phyloP scores from a whole-genome alignment of 2,888 invertebrate species.

The Cheilosia scutellata region DNA sequence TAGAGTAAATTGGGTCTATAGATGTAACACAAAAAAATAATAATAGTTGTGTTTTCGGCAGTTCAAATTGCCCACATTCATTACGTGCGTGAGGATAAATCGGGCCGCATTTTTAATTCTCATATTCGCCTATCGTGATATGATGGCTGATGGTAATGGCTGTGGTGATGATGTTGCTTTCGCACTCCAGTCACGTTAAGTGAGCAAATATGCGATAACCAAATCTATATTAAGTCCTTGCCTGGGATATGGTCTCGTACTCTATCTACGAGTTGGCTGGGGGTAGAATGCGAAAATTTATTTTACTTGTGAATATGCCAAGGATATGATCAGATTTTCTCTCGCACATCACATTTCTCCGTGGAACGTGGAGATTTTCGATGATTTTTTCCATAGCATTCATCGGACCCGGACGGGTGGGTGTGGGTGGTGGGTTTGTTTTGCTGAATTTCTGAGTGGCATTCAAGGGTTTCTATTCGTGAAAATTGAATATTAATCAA shows the following conservation, averaged over 20 bases:
- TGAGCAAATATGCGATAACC: slow-evolving; percentile 71
- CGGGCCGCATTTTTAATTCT: slow-evolving; percentile 72
- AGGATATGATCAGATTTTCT: slow-evolving; percentile 66
- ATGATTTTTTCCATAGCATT: slow-evolving; percentile 37
- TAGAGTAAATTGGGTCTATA: slow-evolving; percentile 1
- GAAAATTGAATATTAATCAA: slow-evolving; percentile 74
- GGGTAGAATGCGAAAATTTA: slow-evolving; percentile 64
- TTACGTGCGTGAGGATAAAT: slow-evolving; percentile 75
- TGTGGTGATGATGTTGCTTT: slow-evolving; percentile 65
- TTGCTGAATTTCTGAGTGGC: slow-evolving; percentile 9
- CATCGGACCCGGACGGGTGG: not conserved
- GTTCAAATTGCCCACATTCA: slow-evolving; percentile 70
- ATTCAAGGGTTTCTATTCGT: slow-evolving; percentile 47
- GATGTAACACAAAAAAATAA: slow-evolving; percentile 40
- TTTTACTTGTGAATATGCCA: slow-evolving; percentile 68
- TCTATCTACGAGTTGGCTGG: not conserved
- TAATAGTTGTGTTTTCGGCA: slow-evolving; percentile 52
- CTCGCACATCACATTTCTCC: slow-evolving; percentile 41
- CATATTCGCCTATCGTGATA: slow-evolving; percentile 50
- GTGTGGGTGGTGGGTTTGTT: not conserved
- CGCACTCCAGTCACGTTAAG: slow-evolving; percentile 71
- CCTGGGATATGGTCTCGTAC: slow-evolving; percentile 4
- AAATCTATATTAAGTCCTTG: slow-evolving; percentile 63
- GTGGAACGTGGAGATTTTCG: slow-evolving; percentile 60
- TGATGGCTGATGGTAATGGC: slow-evolving; percentile 32